Evolutionary conservation across 1,140 invertebrate species (phyloP), one percentile per base, ranked within the genome.

Genomic region (Trichomalopsis sarcophagae): DNA sequence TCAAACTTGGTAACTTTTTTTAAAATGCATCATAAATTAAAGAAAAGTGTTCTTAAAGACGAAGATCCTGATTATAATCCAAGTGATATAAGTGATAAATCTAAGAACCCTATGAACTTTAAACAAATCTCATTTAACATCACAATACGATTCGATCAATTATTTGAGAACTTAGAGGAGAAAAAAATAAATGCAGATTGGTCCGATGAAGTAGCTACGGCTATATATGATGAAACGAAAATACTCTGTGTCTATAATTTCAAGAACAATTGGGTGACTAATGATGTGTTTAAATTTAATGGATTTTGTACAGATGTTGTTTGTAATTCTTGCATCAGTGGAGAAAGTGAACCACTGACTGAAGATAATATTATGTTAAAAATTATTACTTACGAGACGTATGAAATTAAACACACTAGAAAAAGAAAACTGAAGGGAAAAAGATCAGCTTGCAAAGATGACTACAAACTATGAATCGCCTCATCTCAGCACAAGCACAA

Each of bases 281-380:
- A 73, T 27, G 10, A 73, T 73, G 10, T 73, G 27, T 73, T 73
- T 73, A 73, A 73, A 33, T 73, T 73, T 73, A 30, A 73, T 33
- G 27, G 69, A 73, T 33, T 36, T 6, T 73, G 11, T 33, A 27
- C 9, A 27, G 11, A 23, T 0, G 23, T 30, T 71, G 69, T 71
- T 14, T 69, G 66, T n/a, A 40, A 40, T 3, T 74, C 71, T 33
- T 14, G 3, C 13, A 74, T 74, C 11, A 33, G 30, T 74, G 71
- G 30, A 33, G 71, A 74, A 74, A 11, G 71, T 14, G 30, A 27
- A 9, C 66, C 7, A 10, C 23, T 27, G 2, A 73, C 3, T 73
- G 71, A 74, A 17, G 11, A 74, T 33, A 13, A 36, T 36, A 33
- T 2, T 40, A 17, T 33, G 6, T 33, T 74, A 13, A 30, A 40